A percentile compares a stretch with the other conserved stretches of the same genome.
phyloP scores from a whole-genome alignment of 2,113 vertebrate species.

The Nesospiza acunhae region DNA sequence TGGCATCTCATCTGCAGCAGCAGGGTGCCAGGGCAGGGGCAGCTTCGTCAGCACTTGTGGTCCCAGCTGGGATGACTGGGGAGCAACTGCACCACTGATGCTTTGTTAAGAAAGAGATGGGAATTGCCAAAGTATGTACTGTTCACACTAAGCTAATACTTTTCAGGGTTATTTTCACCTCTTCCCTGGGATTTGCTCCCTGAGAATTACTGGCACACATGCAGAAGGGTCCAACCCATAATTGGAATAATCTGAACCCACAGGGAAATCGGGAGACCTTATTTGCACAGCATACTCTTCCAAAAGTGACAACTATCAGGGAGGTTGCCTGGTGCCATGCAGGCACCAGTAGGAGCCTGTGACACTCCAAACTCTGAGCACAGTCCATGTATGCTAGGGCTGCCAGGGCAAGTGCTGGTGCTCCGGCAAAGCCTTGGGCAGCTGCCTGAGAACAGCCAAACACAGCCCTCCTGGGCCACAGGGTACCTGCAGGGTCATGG shows the following conservation, averaged over 20 bases:
- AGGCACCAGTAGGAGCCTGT: fast-evolving
- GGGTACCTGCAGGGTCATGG: not conserved
- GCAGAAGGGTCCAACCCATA: not conserved
- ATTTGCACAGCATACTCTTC: not conserved
- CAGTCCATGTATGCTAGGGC: fast-evolving
- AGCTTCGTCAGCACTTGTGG: not conserved
- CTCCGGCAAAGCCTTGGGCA: not conserved
- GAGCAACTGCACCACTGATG: not conserved
- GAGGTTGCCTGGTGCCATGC: not conserved
- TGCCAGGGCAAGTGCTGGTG: not conserved
- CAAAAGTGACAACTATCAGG: not conserved
- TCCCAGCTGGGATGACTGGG: not conserved
- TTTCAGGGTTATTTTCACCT: conserved; percentile 16
- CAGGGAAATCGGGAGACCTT: conserved; percentile 19
- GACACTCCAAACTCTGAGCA: not conserved
- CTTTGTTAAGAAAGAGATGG: not conserved
- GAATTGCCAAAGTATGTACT: not conserved
- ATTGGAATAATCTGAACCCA: not conserved
- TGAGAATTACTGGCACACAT: not conserved
- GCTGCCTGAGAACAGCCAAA: not conserved
- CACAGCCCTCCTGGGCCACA: not conserved
- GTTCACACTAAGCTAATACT: not conserved
- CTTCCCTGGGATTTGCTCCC: conserved; percentile 28
- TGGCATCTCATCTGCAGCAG: not conserved
- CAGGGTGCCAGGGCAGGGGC: not conserved